Evolutionary conservation across 2,797 vertebrate species (phyloP).

Genomic region (Taeniopygia guttata): DNA sequence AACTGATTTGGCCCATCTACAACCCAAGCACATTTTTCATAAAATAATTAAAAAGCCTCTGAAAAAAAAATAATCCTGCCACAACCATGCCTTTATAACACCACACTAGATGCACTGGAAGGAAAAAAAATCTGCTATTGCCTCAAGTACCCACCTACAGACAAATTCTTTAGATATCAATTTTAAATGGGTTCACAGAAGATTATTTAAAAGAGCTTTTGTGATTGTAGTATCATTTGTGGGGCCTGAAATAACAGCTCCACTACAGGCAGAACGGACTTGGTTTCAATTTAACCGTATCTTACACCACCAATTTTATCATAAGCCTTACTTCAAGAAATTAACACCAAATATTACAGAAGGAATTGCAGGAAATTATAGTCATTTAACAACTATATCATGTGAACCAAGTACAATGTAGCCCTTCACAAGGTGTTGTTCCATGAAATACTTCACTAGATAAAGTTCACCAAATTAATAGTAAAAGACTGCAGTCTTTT

Average conservation of each 20-base stretch:
- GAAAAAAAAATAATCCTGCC: neutral
- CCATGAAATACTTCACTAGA: neutral
- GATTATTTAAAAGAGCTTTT: neutral
- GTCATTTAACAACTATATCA: neutral
- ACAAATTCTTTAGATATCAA: neutral
- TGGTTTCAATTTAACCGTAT: neutral
- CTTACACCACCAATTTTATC: neutral
- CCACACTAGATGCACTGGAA: neutral
- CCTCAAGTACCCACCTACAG: neutral
- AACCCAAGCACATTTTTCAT: neutral
- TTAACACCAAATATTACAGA: neutral
- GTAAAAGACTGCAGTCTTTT: neutral
- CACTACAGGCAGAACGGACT: neutral
- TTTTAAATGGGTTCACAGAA: slow-evolving; percentile 29
- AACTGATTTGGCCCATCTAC: neutral
- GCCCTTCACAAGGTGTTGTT: neutral
- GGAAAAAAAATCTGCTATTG: neutral
- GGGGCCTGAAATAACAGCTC: neutral
- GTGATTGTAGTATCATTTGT: neutral
- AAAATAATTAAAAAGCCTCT: neutral
- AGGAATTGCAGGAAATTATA: neutral
- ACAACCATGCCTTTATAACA: neutral
- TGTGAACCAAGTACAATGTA: neutral
- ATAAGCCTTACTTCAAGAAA: neutral
- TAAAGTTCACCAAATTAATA: neutral